A percentile compares a stretch with the other conserved stretches of the same genome.
Evolutionary conservation across 1,140 invertebrate species (phyloP).

Genomic region (Amphibalanus amphitrite): DNA sequence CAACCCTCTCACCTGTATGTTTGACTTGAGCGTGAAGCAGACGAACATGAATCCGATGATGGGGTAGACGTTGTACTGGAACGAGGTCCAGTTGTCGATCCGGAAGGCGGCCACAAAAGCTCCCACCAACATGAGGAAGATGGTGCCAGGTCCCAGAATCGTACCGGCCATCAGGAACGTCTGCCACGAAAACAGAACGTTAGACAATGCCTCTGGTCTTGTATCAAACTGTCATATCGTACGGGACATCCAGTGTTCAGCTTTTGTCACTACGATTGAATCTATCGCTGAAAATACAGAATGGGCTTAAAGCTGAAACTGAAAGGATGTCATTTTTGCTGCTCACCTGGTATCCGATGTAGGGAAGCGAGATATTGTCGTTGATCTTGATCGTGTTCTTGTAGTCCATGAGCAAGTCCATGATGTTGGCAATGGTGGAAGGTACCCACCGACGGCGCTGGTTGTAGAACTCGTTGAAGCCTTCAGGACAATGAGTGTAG

Average conservation of each 20-base stretch:
- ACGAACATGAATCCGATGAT: conserved; percentile 76
- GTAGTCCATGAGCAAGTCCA: conserved; percentile 79
- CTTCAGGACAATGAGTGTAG: conserved; percentile 86
- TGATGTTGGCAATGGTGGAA: conserved; percentile 92
- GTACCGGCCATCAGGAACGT: conserved; percentile 65
- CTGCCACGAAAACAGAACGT: conserved; percentile 12
- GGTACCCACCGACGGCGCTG: conserved; percentile 91
- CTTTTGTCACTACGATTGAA: no score
- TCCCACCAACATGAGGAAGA: conserved; percentile 92
- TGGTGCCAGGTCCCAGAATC: conserved; percentile 77
- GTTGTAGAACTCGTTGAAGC: conserved; percentile 93
- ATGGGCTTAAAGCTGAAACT: no score
- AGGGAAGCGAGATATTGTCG: conserved; percentile 88
- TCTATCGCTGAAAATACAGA: no score
- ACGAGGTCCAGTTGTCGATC: conserved; percentile 77
- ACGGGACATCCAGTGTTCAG: no score
- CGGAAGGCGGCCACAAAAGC: conserved; percentile 79
- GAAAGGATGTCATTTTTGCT: neutral
- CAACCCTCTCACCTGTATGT: conserved; percentile 60
- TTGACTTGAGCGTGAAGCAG: conserved; percentile 82
- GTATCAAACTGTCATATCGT: no score
- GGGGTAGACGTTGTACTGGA: conserved; percentile 69
- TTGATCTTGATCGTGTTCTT: conserved; percentile 88
- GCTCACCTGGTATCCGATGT: conserved; percentile 79
- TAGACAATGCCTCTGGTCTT: no score